Percentiles rank a stretch among this genome's conserved stretches.
phyloP scores from a whole-genome alignment of 2,797 vertebrate genomes.

The Anisognathus igniventris region DNA sequence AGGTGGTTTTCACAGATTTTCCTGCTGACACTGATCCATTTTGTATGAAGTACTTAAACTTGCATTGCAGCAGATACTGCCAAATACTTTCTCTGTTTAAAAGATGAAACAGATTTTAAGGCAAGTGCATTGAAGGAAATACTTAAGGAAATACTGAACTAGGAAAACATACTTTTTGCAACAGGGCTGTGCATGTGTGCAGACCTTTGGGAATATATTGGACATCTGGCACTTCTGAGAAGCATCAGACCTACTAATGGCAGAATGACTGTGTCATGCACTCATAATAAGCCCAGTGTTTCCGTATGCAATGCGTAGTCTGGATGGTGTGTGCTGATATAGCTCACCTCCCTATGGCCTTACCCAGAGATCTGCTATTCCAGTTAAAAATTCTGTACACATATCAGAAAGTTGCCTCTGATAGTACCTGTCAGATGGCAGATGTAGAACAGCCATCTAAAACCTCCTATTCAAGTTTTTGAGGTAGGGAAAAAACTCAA shows the following conservation, averaged over 20 bases:
- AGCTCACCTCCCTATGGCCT: background rate
- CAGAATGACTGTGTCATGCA: background rate
- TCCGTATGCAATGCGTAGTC: background rate
- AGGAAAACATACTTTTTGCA: background rate
- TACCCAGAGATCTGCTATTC: background rate
- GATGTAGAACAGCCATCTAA: background rate
- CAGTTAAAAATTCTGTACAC: background rate
- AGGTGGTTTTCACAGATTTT: background rate
- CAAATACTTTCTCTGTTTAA: background rate
- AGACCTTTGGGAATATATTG: background rate
- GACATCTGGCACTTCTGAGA: background rate
- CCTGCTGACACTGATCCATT: background rate
- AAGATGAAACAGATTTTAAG: background rate
- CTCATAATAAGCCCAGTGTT: background rate
- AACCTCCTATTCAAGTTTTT: background rate
- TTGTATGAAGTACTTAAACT: background rate
- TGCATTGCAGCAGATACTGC: background rate
- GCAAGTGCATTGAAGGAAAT: background rate
- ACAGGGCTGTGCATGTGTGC: background rate
- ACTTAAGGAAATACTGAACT: background rate
- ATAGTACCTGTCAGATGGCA: background rate
- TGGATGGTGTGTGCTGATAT: background rate
- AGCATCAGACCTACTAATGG: background rate
- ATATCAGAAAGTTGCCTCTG: background rate
- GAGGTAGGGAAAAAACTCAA: background rate